These are phyloP conservation scores for Phodopus roborovskii DNA, from an alignment of 2,113 vertebrate genomes.

Conservation along the genomic window DNA sequence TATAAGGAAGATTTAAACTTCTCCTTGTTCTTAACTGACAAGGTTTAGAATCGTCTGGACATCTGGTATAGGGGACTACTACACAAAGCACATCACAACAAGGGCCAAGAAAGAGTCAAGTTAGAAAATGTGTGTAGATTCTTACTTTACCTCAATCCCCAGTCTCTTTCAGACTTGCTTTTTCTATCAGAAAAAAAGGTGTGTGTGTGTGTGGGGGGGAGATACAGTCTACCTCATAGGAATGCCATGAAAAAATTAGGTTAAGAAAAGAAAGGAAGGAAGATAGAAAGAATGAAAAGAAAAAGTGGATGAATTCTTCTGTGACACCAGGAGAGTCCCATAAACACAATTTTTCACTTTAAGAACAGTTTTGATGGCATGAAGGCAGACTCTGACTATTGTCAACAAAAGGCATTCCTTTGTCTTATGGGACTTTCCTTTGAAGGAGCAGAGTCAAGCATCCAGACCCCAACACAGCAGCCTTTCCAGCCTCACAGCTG, in stretches of 20 bases:
- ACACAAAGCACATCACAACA: neutral
- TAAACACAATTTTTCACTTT: neutral
- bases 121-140: conserved; percentile 4
- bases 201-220: too few relatives aligned
- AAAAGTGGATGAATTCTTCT: neutral
- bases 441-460: neutral
- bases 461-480: neutral
- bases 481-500: neutral
- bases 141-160: neutral
- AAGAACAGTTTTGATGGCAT: neutral
- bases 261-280: neutral
- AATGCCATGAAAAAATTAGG: neutral
- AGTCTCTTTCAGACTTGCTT: neutral
- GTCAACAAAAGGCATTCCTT: neutral
- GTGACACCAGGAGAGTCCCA: neutral
- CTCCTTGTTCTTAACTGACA: neutral
- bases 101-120: neutral
- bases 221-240: neutral
- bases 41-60: conserved; percentile 2
- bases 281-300: neutral
- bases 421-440: conserved; percentile 34
- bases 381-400: neutral
- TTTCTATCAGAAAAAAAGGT: conserved; percentile 2
- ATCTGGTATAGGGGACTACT: neutral
- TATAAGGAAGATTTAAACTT: conserved; percentile 1